Base-by-base conservation (phyloP, 2,797 vertebrate genomes). In the Thalassophryne amazonica region DNA sequence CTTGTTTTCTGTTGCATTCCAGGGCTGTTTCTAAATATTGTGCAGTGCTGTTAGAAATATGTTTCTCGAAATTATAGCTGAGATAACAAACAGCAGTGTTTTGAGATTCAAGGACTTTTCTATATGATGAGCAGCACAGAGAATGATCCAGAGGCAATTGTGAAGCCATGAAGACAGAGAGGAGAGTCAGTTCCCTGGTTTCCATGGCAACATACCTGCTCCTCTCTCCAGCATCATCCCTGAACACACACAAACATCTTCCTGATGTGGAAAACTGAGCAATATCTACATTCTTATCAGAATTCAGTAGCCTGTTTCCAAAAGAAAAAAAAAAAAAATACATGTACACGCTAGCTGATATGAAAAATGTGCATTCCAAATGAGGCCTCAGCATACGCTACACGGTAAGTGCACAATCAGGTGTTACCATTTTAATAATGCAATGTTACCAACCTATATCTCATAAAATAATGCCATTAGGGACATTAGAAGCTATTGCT, bases 181-280 rank as follows among this genome's bases (percentile, higher is more conserved):
- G 25, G 53, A 75, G 61, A 80, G 73, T 70, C 68, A 70, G 68
- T 79, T 74, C 55, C 66, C 67, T 49, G 75, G 86, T 91, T 86
- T 61, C 84, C 79, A 86, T 82, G 65, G 85, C 67, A 87, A 89
- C 86, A 50, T 76, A 80, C 77, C 79, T 84, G 80, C 69, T 78
- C 68, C 65, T 82, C 67, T 81, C 71, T 70, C 65, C 58, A 63
- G 61, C 75, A 68, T 76, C 68, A 62, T 72, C 64, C 62, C 53
- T 39, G 62, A 80, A 64, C 52, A 38, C 45, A 51, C 31, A 47
- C 58, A 70, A 49, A 36, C 45, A 45, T 65, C 57, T 60, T 67
- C 68, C 47, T 64, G 46, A 70, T 72, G 57, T 56, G 56, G 20
- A 51, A 50, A 12, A 40, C 29, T 48, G 15, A 16, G 24, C 53